phyloP scores from a whole-genome alignment of 2,888 invertebrate genomes.

The Hemithea aestivaria region DNA sequence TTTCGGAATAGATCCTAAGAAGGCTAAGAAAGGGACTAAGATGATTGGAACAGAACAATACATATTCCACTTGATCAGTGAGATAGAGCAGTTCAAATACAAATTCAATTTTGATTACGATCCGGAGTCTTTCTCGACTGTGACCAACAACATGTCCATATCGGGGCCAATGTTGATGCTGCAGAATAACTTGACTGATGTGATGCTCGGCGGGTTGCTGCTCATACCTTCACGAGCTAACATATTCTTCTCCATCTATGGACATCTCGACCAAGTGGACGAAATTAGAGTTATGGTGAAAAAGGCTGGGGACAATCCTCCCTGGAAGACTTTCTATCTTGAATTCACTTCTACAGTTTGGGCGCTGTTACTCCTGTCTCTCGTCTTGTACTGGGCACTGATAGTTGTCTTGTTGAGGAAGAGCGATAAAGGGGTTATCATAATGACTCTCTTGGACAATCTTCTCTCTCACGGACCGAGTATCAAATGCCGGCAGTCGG shows the following conservation, averaged over 20 bases:
- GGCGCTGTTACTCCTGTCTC: slow-evolving; percentile 32
- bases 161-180: slow-evolving; percentile 32
- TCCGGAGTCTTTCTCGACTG: slow-evolving; percentile 32
- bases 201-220: slow-evolving; percentile 34
- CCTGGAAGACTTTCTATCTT: slow-evolving; percentile 40
- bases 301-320: slow-evolving; percentile 29
- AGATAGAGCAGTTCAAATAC: slow-evolving; percentile 40
- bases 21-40: slow-evolving; percentile 2
- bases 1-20: slow-evolving; percentile 33
- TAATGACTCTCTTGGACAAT: slow-evolving; percentile 37
- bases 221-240: slow-evolving; percentile 29
- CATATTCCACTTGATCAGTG: slow-evolving; percentile 38
- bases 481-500: slow-evolving; percentile 24
- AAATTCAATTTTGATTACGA: slow-evolving; percentile 34
- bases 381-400: slow-evolving; percentile 31
- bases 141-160: slow-evolving; percentile 35
- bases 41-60: slow-evolving; percentile 36
- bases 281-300: slow-evolving; percentile 42
- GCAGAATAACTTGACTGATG: slow-evolving; percentile 30
- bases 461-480: slow-evolving; percentile 36
- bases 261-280: slow-evolving; percentile 40
- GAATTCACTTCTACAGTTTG: slow-evolving; percentile 44
- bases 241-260: slow-evolving; percentile 37
- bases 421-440: slow-evolving; percentile 31
- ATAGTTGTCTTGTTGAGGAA: slow-evolving; percentile 26